Evolutionary conservation across 2,113 vertebrate genomes (phyloP).

Genomic region (Aptenodytes forsteri): DNA sequence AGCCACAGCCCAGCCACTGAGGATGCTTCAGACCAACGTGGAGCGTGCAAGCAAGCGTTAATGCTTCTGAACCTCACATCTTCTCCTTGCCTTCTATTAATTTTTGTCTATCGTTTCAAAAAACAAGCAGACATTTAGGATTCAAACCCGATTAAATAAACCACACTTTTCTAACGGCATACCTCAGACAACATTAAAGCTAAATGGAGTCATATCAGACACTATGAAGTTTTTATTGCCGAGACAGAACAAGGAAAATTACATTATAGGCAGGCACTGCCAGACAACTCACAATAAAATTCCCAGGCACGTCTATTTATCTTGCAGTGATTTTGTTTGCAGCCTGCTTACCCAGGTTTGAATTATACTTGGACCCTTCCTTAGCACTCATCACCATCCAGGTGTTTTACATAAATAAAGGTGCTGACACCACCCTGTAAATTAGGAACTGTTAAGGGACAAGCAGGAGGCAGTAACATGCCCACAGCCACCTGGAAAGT

Average conservation of each 20-base stretch:
- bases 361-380: neutral
- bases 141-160: neutral
- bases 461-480: neutral
- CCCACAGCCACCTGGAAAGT: neutral
- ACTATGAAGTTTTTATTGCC: constrained; percentile 18
- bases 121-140: neutral
- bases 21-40: neutral
- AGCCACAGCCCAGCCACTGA: neutral
- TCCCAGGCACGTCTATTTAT: neutral
- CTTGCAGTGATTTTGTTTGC: neutral
- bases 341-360: neutral
- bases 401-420: neutral
- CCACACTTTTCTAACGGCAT: neutral
- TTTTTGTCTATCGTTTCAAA: neutral
- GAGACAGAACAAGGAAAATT: constrained; percentile 42
- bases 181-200: constrained; percentile 36
- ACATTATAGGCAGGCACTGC: constrained; percentile 18
- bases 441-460: neutral
- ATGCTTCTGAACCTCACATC: neutral
- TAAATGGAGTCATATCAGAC: constrained; percentile 33
- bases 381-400: neutral
- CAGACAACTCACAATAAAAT: constrained; percentile 20
- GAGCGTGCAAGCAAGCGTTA: neutral
- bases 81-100: neutral
- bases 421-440: neutral